A percentile compares a stretch with the other conserved stretches of the same genome.
Conservation (phyloP, 2,797 vertebrate species). For the Staurois parvus region DNA sequence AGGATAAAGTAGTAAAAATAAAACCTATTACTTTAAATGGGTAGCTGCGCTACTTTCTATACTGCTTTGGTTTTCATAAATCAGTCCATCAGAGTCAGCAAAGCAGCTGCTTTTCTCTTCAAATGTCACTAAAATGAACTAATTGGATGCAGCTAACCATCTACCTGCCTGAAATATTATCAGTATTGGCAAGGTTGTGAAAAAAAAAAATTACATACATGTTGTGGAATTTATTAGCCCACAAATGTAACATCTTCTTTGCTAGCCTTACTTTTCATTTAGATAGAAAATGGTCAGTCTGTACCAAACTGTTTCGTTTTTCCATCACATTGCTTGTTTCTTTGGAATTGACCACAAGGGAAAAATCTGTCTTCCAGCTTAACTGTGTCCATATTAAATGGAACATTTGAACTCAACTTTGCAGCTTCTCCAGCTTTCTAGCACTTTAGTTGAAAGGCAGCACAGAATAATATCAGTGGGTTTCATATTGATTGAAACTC, state of each 20-base stretch:
- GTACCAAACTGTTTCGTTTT: not conserved
- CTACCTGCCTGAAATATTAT: constrained; percentile 11
- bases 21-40: not conserved
- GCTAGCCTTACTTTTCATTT: not conserved
- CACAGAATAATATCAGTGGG: constrained; percentile 40
- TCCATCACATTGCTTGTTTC: constrained; percentile 29
- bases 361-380: constrained; percentile 37
- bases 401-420: constrained; percentile 47
- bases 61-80: not conserved
- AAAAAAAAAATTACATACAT: not conserved
- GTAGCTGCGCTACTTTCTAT: not conserved
- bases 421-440: constrained; percentile 23
- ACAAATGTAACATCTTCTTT: not conserved
- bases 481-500: constrained; percentile 37
- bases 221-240: not conserved
- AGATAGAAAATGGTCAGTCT: not conserved
- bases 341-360: constrained; percentile 43
- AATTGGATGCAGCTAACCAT: not conserved
- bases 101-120: not conserved
- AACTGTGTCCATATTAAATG: constrained; percentile 43
- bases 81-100: not conserved
- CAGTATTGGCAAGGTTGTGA: not conserved
- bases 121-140: not conserved
- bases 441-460: constrained; percentile 40
- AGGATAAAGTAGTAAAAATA: not conserved